Percentiles rank a stretch among this genome's conserved stretches.
Evolutionary conservation across 2,888 invertebrate species (phyloP).

Genomic region (Papilio elwesi): DNA sequence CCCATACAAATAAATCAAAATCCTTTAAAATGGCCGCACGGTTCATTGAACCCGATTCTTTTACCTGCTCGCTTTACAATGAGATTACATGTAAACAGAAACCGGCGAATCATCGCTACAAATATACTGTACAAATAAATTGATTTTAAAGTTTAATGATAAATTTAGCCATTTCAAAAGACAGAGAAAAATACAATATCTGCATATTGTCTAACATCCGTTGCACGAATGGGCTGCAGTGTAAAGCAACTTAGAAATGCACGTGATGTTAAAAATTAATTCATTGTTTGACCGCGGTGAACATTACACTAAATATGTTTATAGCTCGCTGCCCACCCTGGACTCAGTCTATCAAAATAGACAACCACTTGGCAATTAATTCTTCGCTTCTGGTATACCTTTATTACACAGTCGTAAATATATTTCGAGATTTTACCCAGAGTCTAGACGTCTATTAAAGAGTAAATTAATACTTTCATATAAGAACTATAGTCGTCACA

Average conservation of each 20-base stretch:
- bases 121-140: too few relatives aligned
- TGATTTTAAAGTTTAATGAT: too few relatives aligned
- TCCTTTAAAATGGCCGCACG: conserved; percentile 28
- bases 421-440: not conserved
- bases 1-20: conserved; percentile 28
- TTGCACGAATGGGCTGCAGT: too few relatives aligned
- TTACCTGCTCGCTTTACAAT: not conserved
- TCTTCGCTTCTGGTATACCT: not conserved
- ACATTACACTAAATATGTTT: not conserved
- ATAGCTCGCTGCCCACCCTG: not conserved
- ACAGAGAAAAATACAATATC: too few relatives aligned
- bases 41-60: conserved; percentile 41
- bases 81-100: not conserved
- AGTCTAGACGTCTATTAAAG: not conserved
- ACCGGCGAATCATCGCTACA: too few relatives aligned
- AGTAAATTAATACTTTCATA: too few relatives aligned
- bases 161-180: too few relatives aligned
- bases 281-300: not conserved
- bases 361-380: not conserved
- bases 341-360: not conserved
- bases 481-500: too few relatives aligned
- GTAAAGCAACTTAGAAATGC: too few relatives aligned
- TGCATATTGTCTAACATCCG: too few relatives aligned
- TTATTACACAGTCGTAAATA: not conserved
- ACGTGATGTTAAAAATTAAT: too few relatives aligned